Evolutionary conservation across 2,888 invertebrate species (phyloP).

Genomic region (Acrobasis consociella): DNA sequence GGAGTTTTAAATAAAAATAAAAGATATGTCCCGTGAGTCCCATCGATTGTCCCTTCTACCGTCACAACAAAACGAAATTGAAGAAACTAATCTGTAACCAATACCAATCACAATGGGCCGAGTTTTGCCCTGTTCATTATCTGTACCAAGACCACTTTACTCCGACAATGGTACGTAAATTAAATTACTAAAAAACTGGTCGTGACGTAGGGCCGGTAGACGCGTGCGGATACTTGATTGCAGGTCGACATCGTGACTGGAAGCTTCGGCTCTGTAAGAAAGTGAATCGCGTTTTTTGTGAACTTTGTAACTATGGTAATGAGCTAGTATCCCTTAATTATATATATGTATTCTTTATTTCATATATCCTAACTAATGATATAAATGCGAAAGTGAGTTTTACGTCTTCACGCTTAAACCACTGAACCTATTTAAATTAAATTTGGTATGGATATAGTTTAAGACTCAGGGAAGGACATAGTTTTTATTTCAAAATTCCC

Average conservation of each 20-base stretch:
- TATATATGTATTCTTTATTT: no score
- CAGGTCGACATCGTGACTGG: conserved; percentile 24
- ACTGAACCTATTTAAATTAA: no score
- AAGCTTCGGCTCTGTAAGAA: conserved; percentile 3
- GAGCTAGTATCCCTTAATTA: no score
- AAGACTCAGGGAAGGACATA: no score
- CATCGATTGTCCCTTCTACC: not conserved
- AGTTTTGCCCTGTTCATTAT: conserved; percentile 9
- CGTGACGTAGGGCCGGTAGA: conserved; percentile 39
- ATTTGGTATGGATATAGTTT: no score
- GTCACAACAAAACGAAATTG: not conserved
- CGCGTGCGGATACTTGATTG: conserved; percentile 46
- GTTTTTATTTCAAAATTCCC: no score
- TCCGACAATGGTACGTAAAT: conserved; percentile 34
- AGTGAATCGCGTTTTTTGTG: conserved; percentile 9
- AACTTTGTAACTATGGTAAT: no score
- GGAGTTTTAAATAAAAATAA: no score
- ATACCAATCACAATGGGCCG: conserved; percentile 10
- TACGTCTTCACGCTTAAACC: no score
- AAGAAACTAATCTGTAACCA: conserved; percentile 8
- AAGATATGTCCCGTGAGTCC: no score
- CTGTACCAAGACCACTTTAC: conserved; percentile 24
- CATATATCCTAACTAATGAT: no score
- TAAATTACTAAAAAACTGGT: conserved; percentile 46
- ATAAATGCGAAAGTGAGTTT: no score